Conservation (phyloP, 2,797 vertebrate genomes). For the Neosalanx taihuensis region DNA sequence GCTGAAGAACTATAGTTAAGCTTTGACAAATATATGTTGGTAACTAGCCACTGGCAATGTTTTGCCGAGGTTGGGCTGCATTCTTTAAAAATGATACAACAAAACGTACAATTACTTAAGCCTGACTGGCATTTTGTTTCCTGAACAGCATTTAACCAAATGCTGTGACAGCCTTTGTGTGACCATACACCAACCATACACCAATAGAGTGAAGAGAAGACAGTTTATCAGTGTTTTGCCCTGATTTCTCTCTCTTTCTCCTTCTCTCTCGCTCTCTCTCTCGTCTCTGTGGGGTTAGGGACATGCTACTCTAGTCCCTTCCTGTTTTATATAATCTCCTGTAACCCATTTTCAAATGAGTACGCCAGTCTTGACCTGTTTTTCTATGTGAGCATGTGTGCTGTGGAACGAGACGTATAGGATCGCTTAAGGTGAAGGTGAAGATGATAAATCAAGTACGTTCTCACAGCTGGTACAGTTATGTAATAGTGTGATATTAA, state of each 20-base stretch:
- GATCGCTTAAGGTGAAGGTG: not conserved
- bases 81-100: too few species aligned
- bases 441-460: not conserved
- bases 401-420: not conserved
- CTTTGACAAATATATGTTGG: too few species aligned
- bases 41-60: too few species aligned
- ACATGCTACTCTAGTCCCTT: constrained; percentile 6
- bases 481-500: not conserved
- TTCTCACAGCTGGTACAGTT: not conserved
- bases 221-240: too few species aligned
- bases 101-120: too few species aligned
- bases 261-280: not conserved
- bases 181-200: too few species aligned
- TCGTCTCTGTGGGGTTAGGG: constrained; percentile 14
- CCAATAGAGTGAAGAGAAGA: too few species aligned
- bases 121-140: too few species aligned
- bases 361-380: constrained; percentile 29
- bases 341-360: constrained; percentile 39
- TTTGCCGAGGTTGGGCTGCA: too few species aligned
- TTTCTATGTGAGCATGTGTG: constrained; percentile 15
- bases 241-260: not conserved
- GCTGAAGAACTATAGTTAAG: too few species aligned
- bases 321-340: constrained; percentile 31
- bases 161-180: too few species aligned
- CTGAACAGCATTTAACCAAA: too few species aligned